These are phyloP conservation scores for Ceratoteleas bidentatus DNA, from an alignment of 1,140 invertebrate species.

Conservation along the genomic window DNA sequence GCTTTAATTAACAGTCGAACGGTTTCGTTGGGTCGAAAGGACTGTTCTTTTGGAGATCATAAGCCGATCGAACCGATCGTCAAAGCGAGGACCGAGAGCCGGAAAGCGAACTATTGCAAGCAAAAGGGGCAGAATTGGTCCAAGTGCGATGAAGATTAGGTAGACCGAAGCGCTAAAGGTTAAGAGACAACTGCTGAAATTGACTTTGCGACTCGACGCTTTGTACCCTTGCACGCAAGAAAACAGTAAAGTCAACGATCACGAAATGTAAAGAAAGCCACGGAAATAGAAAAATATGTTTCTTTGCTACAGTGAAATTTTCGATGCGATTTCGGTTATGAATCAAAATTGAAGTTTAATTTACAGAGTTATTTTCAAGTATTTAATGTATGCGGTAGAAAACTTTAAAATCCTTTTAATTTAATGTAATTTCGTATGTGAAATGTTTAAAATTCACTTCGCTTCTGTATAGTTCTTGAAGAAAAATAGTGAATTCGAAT, in stretches of 20 bases:
- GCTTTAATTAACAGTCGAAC: background rate
- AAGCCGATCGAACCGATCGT: conserved; percentile 1
- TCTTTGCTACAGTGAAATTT: too few species aligned
- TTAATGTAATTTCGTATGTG: too few species aligned
- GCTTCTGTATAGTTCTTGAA: too few species aligned
- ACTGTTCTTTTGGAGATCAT: background rate
- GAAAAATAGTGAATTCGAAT: too few species aligned
- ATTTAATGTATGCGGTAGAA: too few species aligned
- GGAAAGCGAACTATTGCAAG: conserved; percentile 11
- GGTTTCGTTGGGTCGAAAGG: background rate
- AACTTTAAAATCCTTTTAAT: too few species aligned
- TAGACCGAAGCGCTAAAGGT: conserved; percentile 24
- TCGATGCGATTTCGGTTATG: too few species aligned
- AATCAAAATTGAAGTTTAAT: too few species aligned
- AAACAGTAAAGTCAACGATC: conserved; percentile 31
- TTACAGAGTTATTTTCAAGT: too few species aligned
- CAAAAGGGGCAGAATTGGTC: conserved; percentile 31
- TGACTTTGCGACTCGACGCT: conserved; percentile 27
- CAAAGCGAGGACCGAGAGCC: background rate
- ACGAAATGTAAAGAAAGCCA: background rate
- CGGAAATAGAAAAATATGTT: background rate
- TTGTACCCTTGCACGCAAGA: conserved; percentile 23
- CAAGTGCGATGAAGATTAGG: conserved; percentile 41
- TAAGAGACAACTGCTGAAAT: conserved; percentile 47
- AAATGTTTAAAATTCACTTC: too few species aligned